Evolutionary conservation across 2,797 vertebrate genomes (phyloP).

Genomic region (Anabacerthia variegaticeps): DNA sequence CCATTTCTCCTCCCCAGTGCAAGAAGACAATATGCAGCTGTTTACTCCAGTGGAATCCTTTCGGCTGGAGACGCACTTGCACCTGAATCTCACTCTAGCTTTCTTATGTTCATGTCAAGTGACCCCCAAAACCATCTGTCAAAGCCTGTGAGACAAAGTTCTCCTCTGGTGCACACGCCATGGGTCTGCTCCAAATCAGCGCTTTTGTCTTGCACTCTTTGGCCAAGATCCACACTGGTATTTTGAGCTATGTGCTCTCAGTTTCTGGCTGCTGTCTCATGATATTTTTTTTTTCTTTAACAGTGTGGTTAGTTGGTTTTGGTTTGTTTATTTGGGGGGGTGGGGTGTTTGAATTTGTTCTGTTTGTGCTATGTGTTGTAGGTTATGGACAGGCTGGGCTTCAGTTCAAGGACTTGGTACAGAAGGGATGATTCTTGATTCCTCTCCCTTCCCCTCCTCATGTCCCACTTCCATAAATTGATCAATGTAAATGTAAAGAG

Average conservation of each 20-base stretch:
- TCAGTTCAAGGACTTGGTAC: background rate
- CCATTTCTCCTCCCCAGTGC: background rate
- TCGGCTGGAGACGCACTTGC: background rate
- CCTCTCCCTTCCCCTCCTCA: background rate
- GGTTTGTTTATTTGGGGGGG: accelerated
- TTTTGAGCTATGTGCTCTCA: background rate
- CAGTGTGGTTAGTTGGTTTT: background rate
- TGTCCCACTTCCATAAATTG: background rate
- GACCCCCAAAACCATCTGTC: background rate
- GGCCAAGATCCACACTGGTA: accelerated
- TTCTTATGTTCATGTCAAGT: background rate
- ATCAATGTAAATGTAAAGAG: background rate
- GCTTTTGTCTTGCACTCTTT: background rate
- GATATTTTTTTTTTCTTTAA: background rate
- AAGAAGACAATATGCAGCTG: background rate
- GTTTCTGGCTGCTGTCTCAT: background rate
- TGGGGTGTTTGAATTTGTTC: too few relatives aligned
- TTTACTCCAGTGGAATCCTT: background rate
- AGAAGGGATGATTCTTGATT: background rate
- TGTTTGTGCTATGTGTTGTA: background rate
- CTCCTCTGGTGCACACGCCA: accelerated
- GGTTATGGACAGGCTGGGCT: background rate
- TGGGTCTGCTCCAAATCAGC: accelerated
- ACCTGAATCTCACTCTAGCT: background rate
- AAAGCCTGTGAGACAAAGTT: background rate